phyloP scores from a whole-genome alignment of 2,113 vertebrate genomes.

The Paradoxurus hermaphroditus region DNA sequence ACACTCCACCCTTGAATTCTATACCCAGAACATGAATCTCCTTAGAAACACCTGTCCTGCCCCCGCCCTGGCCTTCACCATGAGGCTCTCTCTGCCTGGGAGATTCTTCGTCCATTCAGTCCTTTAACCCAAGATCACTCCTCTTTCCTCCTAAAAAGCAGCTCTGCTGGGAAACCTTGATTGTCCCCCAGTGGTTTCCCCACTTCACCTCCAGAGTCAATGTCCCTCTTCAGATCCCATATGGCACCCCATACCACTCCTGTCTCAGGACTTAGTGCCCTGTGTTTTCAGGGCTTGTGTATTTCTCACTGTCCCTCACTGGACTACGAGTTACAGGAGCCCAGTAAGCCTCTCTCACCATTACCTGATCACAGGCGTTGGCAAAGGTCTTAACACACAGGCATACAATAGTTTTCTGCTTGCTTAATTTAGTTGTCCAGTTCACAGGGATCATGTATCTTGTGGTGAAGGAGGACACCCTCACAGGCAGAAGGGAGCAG shows the following conservation, averaged over 20 bases:
- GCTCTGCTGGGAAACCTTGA: background rate
- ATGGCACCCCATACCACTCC: rapidly evolving
- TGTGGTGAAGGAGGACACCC: background rate
- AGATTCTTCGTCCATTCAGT: background rate
- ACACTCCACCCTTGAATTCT: background rate
- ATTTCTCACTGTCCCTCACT: background rate
- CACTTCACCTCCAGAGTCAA: rapidly evolving
- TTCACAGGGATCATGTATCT: background rate
- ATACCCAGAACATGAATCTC: background rate
- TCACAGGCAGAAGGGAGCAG: background rate
- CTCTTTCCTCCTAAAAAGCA: background rate
- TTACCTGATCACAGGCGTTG: background rate
- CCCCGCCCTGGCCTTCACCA: background rate
- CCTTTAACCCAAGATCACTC: background rate
- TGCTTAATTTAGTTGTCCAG: background rate
- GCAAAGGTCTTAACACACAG: background rate
- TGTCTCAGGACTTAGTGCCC: background rate
- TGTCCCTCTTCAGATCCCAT: background rate
- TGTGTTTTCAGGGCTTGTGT: too few species aligned
- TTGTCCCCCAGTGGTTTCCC: rapidly evolving
- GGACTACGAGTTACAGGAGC: background rate
- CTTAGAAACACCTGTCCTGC: background rate
- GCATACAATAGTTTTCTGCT: background rate
- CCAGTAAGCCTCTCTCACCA: background rate
- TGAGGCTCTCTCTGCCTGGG: background rate